Base-by-base conservation (phyloP, 2,888 invertebrate species). In the Tenodera sinensis region DNA sequence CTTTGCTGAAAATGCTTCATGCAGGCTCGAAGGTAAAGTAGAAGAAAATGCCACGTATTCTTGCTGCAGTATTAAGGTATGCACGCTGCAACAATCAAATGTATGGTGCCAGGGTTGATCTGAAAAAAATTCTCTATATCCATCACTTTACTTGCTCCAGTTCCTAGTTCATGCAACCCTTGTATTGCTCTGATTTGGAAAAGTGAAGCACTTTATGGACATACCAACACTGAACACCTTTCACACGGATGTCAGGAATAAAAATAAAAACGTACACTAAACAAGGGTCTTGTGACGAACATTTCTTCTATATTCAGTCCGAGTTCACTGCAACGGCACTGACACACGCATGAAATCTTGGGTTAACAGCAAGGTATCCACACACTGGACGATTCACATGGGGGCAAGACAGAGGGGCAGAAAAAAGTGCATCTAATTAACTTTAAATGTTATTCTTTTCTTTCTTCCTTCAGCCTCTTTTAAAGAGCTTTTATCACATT, bases 321-420 rank as follows among this genome's bases (percentile, higher is more conserved):
- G 54, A 71, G 54, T 82, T 87, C 82, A 87, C 82, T 86, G 28
- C 83, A 14, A 87, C 83, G 83, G 87, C 87, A 87, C 87, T 87
- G 87, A 87, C 87, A 87, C 83, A 83, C 28, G 81, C 28, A 84
- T 84, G 14, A 47, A 86, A 85, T 85, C 54, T 71, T 71, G 54
- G 54, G 54, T 20, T 71, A 71, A 71, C 54, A 71, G 54, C 54
- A 27, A 86, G 86, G 54, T 81, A 47, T 28, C 86, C 86, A 86
- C 28, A 81, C 28, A 86, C 14, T 86, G 86, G 86, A 28, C 54
- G 27, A 54, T 54, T 85, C 85, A 85, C 54, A 85, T 42, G 42
- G 47, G 42, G 54, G 28, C 28, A 71, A 71, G 28, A 15, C 15
- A 71, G 20, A 71, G 54, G 54, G 54, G 20, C 20, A 25, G 25